Evolutionary conservation across 2,113 vertebrate species (phyloP).

Genomic region (Heterotilapia buettikoferi): DNA sequence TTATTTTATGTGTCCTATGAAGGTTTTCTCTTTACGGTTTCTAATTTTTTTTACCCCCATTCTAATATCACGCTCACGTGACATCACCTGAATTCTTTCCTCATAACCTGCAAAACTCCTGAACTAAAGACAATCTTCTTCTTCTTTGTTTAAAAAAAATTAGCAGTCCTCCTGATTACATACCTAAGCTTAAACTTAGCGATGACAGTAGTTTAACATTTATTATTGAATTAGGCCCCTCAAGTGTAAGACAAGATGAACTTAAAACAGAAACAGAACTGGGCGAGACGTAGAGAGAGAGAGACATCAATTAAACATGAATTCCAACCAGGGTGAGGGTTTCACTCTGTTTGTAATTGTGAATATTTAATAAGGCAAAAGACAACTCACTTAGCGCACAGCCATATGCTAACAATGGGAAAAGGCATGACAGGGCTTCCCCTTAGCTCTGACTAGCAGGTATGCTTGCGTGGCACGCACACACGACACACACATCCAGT

Average conservation of each 20-base stretch:
- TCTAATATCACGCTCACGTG: neutral
- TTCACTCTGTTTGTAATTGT: slow-evolving; percentile 68
- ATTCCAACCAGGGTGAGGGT: slow-evolving; percentile 49
- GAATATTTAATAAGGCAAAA: slow-evolving; percentile 68
- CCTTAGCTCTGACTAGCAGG: neutral
- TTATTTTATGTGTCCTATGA: neutral
- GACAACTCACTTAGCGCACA: slow-evolving; percentile 57
- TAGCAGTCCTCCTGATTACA: neutral
- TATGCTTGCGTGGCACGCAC: neutral
- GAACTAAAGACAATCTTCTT: neutral
- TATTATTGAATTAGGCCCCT: neutral
- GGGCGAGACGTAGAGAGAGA: neutral
- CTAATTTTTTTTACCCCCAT: rapidly evolving
- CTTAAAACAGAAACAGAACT: neutral
- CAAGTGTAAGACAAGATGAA: neutral
- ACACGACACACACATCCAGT: neutral
- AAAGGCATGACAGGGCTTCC: slow-evolving; percentile 21
- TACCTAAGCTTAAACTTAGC: neutral
- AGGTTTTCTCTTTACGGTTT: neutral
- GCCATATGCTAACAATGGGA: slow-evolving; percentile 62
- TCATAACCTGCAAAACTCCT: neutral
- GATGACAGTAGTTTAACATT: neutral
- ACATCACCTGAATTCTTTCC: rapidly evolving
- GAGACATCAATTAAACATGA: slow-evolving; percentile 61
- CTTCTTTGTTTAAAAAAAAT: neutral